phyloP scores from a whole-genome alignment of 37 sponge, comb jelly and placozoan genomes.

The Bolinopsis microptera region DNA sequence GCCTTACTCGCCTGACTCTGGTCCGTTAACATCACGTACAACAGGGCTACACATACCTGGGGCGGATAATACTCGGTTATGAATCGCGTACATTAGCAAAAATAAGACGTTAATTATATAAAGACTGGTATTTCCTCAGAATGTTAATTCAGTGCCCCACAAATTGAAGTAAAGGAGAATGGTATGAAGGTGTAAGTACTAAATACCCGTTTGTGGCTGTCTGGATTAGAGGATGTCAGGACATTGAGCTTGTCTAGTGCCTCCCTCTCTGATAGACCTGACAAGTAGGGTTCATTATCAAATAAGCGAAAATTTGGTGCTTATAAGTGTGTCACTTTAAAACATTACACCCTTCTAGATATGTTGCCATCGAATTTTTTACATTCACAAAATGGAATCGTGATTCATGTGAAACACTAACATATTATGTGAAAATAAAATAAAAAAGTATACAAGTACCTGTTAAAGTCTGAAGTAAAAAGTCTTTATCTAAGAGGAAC shows the following conservation, averaged over 20 bases:
- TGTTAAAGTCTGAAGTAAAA: background rate
- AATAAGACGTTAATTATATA: too few relatives aligned
- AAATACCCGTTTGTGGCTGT: constrained; percentile 36
- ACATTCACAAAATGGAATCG: too few relatives aligned
- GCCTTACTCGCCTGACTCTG: constrained; percentile 75
- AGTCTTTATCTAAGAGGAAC: constrained; percentile 33
- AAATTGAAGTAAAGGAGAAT: background rate
- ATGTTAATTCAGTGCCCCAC: background rate
- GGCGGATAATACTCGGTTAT: too few relatives aligned
- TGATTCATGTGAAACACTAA: too few relatives aligned
- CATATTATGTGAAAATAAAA: too few relatives aligned
- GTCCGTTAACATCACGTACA: constrained; percentile 84
- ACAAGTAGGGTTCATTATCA: background rate
- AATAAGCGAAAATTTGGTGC: background rate
- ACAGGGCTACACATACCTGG: constrained; percentile 74
- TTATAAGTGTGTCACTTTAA: background rate
- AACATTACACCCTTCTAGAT: background rate
- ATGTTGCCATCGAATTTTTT: too few relatives aligned
- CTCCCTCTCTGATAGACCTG: constrained; percentile 56
- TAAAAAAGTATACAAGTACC: too few relatives aligned
- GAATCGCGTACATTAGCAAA: too few relatives aligned
- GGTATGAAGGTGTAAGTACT: background rate
- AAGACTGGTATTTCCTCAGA: too few relatives aligned
- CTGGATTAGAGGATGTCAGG: constrained; percentile 33
- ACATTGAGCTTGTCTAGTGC: constrained; percentile 54